Base-by-base conservation (phyloP, 2,888 invertebrate genomes). In the Callimorpha dominula region DNA sequence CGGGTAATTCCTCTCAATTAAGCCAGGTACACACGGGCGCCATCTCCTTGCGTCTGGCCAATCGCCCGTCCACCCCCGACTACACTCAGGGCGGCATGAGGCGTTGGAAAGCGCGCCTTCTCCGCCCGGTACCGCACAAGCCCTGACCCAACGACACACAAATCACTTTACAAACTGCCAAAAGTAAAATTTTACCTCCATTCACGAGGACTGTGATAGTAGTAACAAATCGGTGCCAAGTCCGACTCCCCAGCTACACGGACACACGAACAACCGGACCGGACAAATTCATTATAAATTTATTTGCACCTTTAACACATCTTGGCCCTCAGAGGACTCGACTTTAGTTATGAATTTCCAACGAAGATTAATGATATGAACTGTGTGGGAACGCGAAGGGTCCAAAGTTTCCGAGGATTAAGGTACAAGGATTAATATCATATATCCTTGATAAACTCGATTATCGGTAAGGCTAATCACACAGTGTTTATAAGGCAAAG, bases 321-420 rank as follows among this genome's bases (percentile, higher is more conserved):
- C 50, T 50, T 69, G 60, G 68, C 79, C 82, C 79, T 54, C 75
- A 68, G 60, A 83, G 82, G 85, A 72, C 67, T 71, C 76, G 81
- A 86, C 82, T 87, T 86, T 83, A 86, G 86, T 88, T 87, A 88
- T 88, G 87, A 88, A 88, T 88, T 87, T 88, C 81, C 81, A 86
- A 88, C 83, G 75, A 87, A 86, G 85, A 88, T 87, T 87, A 87
- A 88, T 84, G 81, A 85, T 84, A 86, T 86, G 85, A 87, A 81
- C 82, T 78, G 78, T 72, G 79, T 75, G 76, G 65, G 82, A 82
- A 81, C 40, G n/a, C n/a, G 52, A 54, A 74, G 65, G 74, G 78
- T 76, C 76, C 65, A 76, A 81, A 83, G 76, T 78, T 83, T 68
- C 69, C 20, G 4, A 57, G 64, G 57, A 46, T 14, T 69, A 42